Conservation (phyloP, 2,113 vertebrate species). For the Tinamus guttatus region DNA sequence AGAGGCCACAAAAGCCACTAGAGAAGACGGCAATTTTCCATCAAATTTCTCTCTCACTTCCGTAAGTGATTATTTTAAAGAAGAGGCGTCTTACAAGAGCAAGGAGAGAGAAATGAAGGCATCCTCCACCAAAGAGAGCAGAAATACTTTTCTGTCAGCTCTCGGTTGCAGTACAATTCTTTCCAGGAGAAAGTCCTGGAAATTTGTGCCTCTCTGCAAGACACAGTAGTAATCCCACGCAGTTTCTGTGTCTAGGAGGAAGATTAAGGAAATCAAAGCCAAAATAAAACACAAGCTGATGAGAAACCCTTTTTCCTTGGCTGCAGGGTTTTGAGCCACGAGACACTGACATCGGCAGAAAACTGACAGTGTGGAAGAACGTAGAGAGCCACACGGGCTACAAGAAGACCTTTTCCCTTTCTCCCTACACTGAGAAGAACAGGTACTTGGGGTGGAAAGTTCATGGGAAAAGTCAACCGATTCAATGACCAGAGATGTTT, state of each 20-base stretch:
- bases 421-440: slow-evolving; percentile 80
- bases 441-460: slow-evolving; percentile 67
- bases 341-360: slow-evolving; percentile 90
- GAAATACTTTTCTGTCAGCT: not conserved
- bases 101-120: not conserved
- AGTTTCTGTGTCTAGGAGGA: not conserved
- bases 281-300: not conserved
- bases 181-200: not conserved
- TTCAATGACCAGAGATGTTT: not conserved
- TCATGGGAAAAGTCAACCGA: not conserved
- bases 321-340: slow-evolving; percentile 92
- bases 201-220: not conserved
- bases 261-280: not conserved
- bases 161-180: not conserved
- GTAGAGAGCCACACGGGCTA: slow-evolving; percentile 89
- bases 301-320: slow-evolving; percentile 8
- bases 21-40: not conserved
- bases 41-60: not conserved
- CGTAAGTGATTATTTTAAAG: not conserved
- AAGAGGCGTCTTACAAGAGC: not conserved
- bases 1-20: not conserved
- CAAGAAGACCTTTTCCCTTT: slow-evolving; percentile 84
- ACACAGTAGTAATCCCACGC: not conserved
- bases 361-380: slow-evolving; percentile 86
- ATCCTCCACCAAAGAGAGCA: not conserved